Evolutionary conservation across 2,888 invertebrate genomes (phyloP), one percentile per base, ranked within the genome.

Genomic region (Tetranychus truncatus): DNA sequence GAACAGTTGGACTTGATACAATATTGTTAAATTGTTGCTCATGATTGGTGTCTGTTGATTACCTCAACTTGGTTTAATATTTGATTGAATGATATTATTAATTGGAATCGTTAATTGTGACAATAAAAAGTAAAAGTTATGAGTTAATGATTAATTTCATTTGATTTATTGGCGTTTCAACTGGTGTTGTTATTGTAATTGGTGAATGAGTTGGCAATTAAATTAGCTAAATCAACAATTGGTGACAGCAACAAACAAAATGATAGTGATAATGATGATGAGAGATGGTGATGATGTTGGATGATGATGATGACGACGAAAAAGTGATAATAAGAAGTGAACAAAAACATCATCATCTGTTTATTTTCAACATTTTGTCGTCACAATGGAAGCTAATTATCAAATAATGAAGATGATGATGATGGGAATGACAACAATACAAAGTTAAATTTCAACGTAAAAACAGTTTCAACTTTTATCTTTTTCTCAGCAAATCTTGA

Each of bases 211-310:
- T 55, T 55, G 55, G 55, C 55, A 55, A 55, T 55, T 55, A 55
- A 55, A 55, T 55, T 55, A 55, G 55, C 55, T 55, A 55, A 55
- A 55, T 55, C 55, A 55, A 55, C 55, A 55, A 55, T 55, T 55
- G 55, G 11, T 15, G 15, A 55, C 55, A 55, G 15, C 15, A 15
- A 55, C 15, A 55, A 55, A 15, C 11, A 55, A 15, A 15, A 55
- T 55, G 55, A 55, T 15, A 15, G 15, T 55, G 55, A 55, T 55
- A 15, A 55, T 55, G 55, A 15, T 55, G 55, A 55, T 55, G 15
- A 55, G 9, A 15, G 15, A 55, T 55, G 55, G 9, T 55, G 55
- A 55, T 55, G 9, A 55, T 55, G 55, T 15, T 55, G 55, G 15
- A 55, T 55, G 55, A 15, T 55, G 55, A 55, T 15, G 55, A 55